These are phyloP conservation scores for Cliona cf. orientalis DNA, from an alignment of 37 sponge, comb jelly and placozoan genomes.

Conservation along the genomic window DNA sequence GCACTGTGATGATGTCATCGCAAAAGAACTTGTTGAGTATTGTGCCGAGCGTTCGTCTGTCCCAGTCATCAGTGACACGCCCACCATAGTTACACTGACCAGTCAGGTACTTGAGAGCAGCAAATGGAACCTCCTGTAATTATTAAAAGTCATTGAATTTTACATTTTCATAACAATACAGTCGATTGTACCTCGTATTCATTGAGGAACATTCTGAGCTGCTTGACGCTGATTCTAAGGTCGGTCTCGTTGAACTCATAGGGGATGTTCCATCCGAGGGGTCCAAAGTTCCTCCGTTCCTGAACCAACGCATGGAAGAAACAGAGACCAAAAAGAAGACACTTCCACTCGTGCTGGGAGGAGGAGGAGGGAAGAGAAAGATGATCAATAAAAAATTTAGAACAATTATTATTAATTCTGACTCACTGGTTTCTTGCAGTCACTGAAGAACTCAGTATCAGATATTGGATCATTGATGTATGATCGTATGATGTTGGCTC, in stretches of 20 bases:
- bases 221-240: constrained; percentile 95
- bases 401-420: not conserved
- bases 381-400: not conserved
- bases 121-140: constrained; percentile 90
- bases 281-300: constrained; percentile 96
- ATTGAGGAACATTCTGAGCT: constrained; percentile 98
- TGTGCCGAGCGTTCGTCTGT: constrained; percentile 89
- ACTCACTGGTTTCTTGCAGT: constrained; percentile 79
- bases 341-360: constrained; percentile 71
- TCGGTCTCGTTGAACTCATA: constrained; percentile 99
- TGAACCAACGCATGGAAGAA: constrained; percentile 99
- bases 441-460: constrained; percentile 93
- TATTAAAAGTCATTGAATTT: not conserved
- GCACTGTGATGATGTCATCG: constrained; percentile 65
- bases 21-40: constrained; percentile 98
- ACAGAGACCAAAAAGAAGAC: constrained; percentile 95
- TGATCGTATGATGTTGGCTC: constrained; percentile 94
- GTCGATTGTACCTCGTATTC: constrained; percentile 88
- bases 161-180: not conserved
- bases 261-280: constrained; percentile 99
- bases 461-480: constrained; percentile 95
- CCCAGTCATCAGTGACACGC: constrained; percentile 99
- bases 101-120: constrained; percentile 93
- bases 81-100: constrained; percentile 99
- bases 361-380: not conserved